Evolutionary conservation across 2,888 invertebrate genomes (phyloP), one percentile per base, ranked within the genome.

Genomic region (Ditylenchus weischeri): DNA sequence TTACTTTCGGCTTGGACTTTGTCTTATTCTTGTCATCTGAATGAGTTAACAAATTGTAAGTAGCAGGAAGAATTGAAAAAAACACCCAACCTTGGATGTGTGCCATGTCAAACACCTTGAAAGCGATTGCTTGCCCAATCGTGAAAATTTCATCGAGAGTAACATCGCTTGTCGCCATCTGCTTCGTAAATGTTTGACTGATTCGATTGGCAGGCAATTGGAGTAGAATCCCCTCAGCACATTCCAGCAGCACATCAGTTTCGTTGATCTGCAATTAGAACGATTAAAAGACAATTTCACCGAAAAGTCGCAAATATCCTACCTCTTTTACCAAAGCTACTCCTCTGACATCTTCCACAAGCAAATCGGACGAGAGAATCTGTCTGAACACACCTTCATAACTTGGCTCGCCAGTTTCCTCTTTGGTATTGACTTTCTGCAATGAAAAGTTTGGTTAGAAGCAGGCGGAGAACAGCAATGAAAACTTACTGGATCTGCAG

Each of bases 71-170:
- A n/a, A n/a, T 67, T 23, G 51, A 50, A 36, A 38, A 50, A 19
- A 11, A 60, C n/a, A 62, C 57, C 13, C 49, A 21, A 43, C 49
- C 38, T 38, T 38, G 59, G 23, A 47, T 36, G 49, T 36, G 36
- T 23, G n/a, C 48, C 57, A 38, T 36, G 15, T 70, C 64, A 43
- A 23, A 47, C 10, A 68, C 68, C 21, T 69, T 64, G 71, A 79
- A 81, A 7, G 79, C 76, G 21, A 81, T 67, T 62, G 74, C 69
- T 66, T 80, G 79, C 0, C 81, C 81, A 19, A 76, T 50, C n/a
- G 67, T 64, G 62, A 81, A 81, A 19, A 75, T 74, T 21, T 81
- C 77, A 38, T 76, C 75, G 49, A 81, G 64, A 38, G 74, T 64
- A 15, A 75, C 64, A 3, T 43, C 54, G 11, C 62, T 66, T 13